Conservation (phyloP, 1,140 invertebrate species). For the Apis florea region DNA sequence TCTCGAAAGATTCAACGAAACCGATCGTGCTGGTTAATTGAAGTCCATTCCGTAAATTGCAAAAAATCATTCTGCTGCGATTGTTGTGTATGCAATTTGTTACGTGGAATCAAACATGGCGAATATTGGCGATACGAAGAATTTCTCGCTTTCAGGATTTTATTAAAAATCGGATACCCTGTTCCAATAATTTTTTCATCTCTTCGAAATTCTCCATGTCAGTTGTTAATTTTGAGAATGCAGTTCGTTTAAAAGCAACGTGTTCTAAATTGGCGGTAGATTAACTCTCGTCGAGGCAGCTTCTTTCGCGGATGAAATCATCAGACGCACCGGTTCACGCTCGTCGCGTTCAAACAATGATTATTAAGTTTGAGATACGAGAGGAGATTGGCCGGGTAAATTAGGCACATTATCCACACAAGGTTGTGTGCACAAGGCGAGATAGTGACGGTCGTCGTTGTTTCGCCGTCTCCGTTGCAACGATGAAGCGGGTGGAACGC, state of each 20-base stretch:
- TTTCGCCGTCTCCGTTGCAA: slow-evolving; percentile 15
- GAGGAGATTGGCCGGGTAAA: slow-evolving; percentile 13
- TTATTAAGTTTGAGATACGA: slow-evolving; percentile 18
- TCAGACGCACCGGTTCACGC: slow-evolving; percentile 4
- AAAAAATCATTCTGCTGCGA: background rate
- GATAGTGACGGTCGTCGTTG: slow-evolving; percentile 12
- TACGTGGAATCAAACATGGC: background rate
- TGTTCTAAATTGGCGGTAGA: background rate
- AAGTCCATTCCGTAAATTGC: slow-evolving; percentile 31
- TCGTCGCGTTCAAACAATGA: slow-evolving; percentile 18
- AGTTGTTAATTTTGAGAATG: no score
- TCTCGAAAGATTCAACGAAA: slow-evolving; percentile 36
- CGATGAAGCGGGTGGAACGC: background rate
- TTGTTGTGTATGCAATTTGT: background rate
- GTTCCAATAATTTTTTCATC: no score
- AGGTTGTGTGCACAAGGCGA: background rate
- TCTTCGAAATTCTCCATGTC: background rate
- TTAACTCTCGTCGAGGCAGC: background rate
- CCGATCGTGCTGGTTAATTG: slow-evolving; percentile 26
- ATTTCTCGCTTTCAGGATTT: no score
- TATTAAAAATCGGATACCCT: no score
- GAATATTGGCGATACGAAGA: no score
- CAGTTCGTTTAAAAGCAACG: background rate
- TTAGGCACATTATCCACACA: background rate
- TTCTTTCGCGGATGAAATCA: slow-evolving; percentile 10